phyloP scores from a whole-genome alignment of 64 coral and sea anemone species.

The Stylophora pistillata region DNA sequence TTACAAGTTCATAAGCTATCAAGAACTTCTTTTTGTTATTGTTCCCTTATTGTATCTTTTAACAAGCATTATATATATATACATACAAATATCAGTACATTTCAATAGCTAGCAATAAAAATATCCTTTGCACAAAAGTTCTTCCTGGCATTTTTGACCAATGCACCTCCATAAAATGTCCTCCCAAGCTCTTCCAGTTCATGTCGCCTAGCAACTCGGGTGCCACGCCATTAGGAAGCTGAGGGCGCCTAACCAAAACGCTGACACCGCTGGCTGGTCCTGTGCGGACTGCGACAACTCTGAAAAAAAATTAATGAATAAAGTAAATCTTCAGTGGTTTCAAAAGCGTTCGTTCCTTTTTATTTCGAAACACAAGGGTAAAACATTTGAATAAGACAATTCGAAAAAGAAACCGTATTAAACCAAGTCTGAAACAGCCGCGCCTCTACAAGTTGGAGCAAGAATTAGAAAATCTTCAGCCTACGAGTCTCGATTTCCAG shows the following conservation, averaged over 20 bases:
- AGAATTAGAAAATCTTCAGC: too few relatives aligned
- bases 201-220: conserved; percentile 58
- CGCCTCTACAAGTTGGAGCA: too few relatives aligned
- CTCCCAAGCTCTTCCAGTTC: conserved; percentile 73
- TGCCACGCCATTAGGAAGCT: conserved; percentile 31
- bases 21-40: not conserved
- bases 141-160: conserved; percentile 83
- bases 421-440: too few relatives aligned
- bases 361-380: not conserved
- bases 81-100: conserved; percentile 7
- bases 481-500: too few relatives aligned
- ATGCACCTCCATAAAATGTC: conserved; percentile 71
- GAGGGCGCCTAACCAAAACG: conserved; percentile 62
- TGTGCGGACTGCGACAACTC: conserved; percentile 64
- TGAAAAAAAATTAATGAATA: conserved; percentile 16
- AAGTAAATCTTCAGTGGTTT: not conserved
- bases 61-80: not conserved
- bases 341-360: not conserved
- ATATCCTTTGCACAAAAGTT: conserved; percentile 76
- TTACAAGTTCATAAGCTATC: too few relatives aligned
- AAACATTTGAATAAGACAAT: too few relatives aligned
- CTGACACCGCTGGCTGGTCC: conserved; percentile 59
- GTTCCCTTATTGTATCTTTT: not conserved
- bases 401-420: too few relatives aligned
- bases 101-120: conserved; percentile 60